Evolutionary conservation across 2,113 vertebrate species (phyloP), one percentile per base, ranked within the genome.

Genomic region (Gallinago jamesoni): DNA sequence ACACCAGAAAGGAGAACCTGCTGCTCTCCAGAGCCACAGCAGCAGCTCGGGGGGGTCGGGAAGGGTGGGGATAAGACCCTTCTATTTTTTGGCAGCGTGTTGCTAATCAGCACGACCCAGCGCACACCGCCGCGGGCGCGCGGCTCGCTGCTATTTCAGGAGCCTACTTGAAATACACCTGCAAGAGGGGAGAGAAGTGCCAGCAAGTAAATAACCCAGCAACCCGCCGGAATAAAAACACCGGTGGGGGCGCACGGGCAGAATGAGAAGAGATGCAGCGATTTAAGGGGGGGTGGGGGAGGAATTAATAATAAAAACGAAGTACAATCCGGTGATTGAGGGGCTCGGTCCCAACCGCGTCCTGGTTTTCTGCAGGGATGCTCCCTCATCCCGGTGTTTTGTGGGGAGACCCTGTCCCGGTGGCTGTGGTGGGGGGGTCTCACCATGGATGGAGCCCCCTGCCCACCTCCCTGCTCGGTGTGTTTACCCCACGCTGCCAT

Each of bases 131-230:
- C 80, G 17, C 90, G 50, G 96, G 97, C 84, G 35, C 94, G 43
- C 84, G 23, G 45, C 28, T 81, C 94, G 52, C 62, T 35, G 87
- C 97, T 87, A 95, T 97, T 98, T 98, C 84, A 79, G 72, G 97
- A 97, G 84, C 93, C 94, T 95, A 92, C 97, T 98, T 96, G 96
- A 98, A 96, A 95, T 94, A 91, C 96, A 97, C 98, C 97, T 97
- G 97, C 96, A 88, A 47, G 91, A 92, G 89, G 96, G 80, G 77
- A 94, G 91, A 87, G 88, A 68, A 86, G 62, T 11, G 41, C 92
- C 94, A 89, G 94, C 96, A 93, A 91, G 88, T 93, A 93, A 94
- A 94, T 96, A 96, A 96, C 93, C 81, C 92, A 92, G 94, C 95
- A 94, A 84, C 95, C 94, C 3, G 11, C 84, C 7, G 4, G 89